These are phyloP conservation scores for Cairina moschata DNA, from an alignment of 2,113 vertebrate genomes.

Conservation along the genomic window DNA sequence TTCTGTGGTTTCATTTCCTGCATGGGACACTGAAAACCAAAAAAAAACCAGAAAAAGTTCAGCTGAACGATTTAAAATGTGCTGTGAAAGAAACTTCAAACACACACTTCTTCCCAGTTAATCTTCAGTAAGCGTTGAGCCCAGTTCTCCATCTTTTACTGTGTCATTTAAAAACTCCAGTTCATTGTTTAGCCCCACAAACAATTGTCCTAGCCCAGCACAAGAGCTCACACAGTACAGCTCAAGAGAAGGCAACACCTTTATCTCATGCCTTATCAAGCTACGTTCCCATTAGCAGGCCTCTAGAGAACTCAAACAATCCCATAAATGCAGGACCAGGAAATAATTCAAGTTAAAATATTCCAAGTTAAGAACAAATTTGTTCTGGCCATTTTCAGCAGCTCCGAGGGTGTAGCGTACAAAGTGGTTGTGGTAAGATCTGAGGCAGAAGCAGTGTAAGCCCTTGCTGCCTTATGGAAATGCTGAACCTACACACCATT, in stretches of 20 bases:
- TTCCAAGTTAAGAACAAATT: not conserved
- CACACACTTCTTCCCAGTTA: not conserved
- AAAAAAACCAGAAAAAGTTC: not conserved
- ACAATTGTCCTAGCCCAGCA: not conserved
- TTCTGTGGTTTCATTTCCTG: constrained; percentile 79
- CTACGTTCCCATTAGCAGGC: not conserved
- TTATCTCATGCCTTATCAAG: not conserved
- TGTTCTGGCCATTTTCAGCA: not conserved
- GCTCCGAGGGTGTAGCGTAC: not conserved
- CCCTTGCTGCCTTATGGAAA: not conserved
- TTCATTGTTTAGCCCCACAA: not conserved
- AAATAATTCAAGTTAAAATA: not conserved
- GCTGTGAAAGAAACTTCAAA: not conserved
- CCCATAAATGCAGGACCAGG: not conserved
- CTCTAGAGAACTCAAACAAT: not conserved
- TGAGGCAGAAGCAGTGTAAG: fast-evolving
- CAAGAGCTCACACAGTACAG: not conserved
- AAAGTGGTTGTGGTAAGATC: not conserved
- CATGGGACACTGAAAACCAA: constrained; percentile 86
- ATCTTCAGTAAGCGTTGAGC: not conserved
- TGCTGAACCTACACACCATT: fast-evolving
- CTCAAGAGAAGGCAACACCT: not conserved
- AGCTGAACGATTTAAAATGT: not conserved
- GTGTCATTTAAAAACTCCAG: not conserved
- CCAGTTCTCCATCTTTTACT: too few relatives aligned